Base-by-base conservation (phyloP, 2,113 vertebrate species). In the Hippopotamus amphibius region DNA sequence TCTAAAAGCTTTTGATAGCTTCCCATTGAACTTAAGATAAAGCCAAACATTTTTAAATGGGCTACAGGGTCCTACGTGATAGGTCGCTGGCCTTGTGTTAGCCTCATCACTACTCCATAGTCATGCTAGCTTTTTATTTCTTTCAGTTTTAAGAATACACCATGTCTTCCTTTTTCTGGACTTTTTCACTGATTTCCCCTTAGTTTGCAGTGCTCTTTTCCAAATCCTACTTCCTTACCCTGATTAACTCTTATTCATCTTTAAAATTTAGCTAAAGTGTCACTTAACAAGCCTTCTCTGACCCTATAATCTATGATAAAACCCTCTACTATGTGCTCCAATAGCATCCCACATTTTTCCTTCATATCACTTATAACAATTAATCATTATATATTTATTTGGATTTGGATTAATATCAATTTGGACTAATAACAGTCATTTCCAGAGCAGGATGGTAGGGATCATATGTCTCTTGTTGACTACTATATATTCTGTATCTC, bases 251-350 rank as follows among this genome's bases (percentile, higher is more conserved):
- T 9, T 37, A 28, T 1, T 50, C 65, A 63, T 30, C n/a, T 69
- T 92, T 90, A 48, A 48, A 80, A 80, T 88, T 82, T 57, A 88
- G 65, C 57, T 80, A 87, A 79, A 93, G 81, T 28, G 3, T 93
- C 71, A 65, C 6, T 65, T 26, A 55, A 37, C 22, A 88, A 69
- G 41, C 7, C 28, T 71, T 88, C 69, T 93, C 37, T 88, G 46
- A 63, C 50, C 13, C n/a, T 88, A 17, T 2, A 33, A 16, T 83
- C 16, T 50, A 57, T 63, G 37, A 53, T 6, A 71, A 16, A 93
- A n/a, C 3, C 6, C 7, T 13, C 33, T 61, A 33, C 7, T 63
- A 63, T 76, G 22, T 85, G 41, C 3, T 41, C 3, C 26, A 43
- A 48, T 46, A 46, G 19, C 13, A 90, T 50, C 46, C 15, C 55